Percentiles rank a stretch among this genome's conserved stretches.
Evolutionary conservation across 2,888 invertebrate species (phyloP).

Genomic region (Ophion ellenae): DNA sequence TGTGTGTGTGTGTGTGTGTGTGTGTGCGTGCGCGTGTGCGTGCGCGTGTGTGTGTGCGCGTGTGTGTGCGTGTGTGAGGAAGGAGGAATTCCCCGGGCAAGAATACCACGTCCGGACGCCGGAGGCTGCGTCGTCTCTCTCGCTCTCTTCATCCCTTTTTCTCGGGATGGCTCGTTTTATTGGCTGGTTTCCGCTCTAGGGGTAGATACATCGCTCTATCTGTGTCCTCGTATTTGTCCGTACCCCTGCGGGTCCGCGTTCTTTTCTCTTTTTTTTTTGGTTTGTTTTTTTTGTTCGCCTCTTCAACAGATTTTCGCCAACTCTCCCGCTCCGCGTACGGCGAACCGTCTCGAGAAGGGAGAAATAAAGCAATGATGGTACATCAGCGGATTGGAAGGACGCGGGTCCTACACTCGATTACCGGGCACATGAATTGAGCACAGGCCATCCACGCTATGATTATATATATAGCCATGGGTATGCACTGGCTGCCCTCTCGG

Average conservation of each 20-base stretch:
- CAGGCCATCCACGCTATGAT: too few species aligned
- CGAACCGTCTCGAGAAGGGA: too few species aligned
- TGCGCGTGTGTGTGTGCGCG: too few species aligned
- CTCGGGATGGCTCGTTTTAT: slow-evolving; percentile 80
- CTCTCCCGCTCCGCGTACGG: background rate
- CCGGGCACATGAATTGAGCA: too few species aligned
- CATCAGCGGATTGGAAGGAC: too few species aligned
- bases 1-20: too few species aligned
- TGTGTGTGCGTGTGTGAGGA: background rate
- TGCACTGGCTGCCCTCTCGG: too few species aligned
- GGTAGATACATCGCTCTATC: slow-evolving; percentile 77
- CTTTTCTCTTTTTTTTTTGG: slow-evolving; percentile 2
- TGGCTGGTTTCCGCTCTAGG: slow-evolving; percentile 82
- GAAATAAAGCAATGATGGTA: too few species aligned
- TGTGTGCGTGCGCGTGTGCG: too few species aligned
- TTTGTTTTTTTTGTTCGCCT: too few species aligned
- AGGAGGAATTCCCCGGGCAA: slow-evolving; percentile 45
- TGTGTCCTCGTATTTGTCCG: slow-evolving; percentile 69
- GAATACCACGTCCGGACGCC: slow-evolving; percentile 67
- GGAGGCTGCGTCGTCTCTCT: slow-evolving; percentile 68
- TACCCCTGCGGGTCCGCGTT: slow-evolving; percentile 8
- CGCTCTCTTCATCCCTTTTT: slow-evolving; percentile 64
- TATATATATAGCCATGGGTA: too few species aligned
- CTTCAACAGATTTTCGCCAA: background rate
- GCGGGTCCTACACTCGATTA: too few species aligned